Evolutionary conservation across 2,797 vertebrate genomes (phyloP).

Genomic region (Trichosurus vulpecula): DNA sequence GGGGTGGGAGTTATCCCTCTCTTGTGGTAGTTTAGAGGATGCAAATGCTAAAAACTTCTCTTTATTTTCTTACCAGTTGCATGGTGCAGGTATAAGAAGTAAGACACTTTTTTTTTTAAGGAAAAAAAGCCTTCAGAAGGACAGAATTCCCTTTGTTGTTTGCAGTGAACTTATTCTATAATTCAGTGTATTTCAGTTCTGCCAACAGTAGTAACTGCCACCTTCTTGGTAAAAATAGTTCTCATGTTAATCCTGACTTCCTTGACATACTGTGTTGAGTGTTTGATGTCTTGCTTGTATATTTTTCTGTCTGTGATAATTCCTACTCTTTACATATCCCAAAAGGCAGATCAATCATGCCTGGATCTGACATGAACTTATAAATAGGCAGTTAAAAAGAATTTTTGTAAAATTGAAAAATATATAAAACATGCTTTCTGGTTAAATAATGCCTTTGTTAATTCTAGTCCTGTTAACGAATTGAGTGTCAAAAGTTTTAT

Average conservation of each 20-base stretch:
- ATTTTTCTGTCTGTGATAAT: slow-evolving; percentile 34
- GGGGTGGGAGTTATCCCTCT: slow-evolving; percentile 71
- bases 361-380: slow-evolving; percentile 49
- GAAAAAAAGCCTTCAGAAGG: slow-evolving; percentile 71
- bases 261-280: slow-evolving; percentile 48
- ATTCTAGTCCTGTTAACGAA: slow-evolving; percentile 60
- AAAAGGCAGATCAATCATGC: slow-evolving; percentile 45
- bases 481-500: slow-evolving; percentile 45
- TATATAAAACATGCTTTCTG: slow-evolving; percentile 14
- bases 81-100: slow-evolving; percentile 77
- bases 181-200: slow-evolving; percentile 62
- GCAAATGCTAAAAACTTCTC: slow-evolving; percentile 76
- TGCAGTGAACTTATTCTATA: slow-evolving; percentile 69
- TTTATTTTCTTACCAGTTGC: slow-evolving; percentile 82
- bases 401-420: slow-evolving; percentile 52
- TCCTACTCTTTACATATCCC: slow-evolving; percentile 61
- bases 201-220: slow-evolving; percentile 61
- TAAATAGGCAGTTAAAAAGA: slow-evolving; percentile 50
- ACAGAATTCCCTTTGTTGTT: slow-evolving; percentile 67
- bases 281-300: slow-evolving; percentile 45
- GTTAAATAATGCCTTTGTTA: slow-evolving; percentile 36
- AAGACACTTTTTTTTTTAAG: slow-evolving; percentile 75
- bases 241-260: slow-evolving; percentile 58
- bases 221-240: slow-evolving; percentile 64
- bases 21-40: slow-evolving; percentile 80